These are phyloP conservation scores for Mixornis gularis DNA, from an alignment of 2,113 vertebrate species.

Conservation along the genomic window DNA sequence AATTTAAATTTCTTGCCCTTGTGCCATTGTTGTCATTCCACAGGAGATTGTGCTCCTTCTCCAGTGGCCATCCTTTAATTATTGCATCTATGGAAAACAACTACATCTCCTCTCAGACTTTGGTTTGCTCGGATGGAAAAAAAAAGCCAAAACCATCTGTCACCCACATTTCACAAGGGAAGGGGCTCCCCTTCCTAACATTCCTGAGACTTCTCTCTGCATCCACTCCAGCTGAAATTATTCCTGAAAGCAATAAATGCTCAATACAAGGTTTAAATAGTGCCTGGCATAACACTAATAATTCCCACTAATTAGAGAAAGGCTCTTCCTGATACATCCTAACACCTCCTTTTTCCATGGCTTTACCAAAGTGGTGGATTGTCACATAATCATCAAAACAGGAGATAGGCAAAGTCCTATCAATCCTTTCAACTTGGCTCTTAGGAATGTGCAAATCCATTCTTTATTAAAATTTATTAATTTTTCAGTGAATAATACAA, in stretches of 20 bases:
- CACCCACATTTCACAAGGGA: neutral
- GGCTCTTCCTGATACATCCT: neutral
- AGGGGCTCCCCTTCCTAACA: neutral
- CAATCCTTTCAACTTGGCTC: constrained; percentile 7
- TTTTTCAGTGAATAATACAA: neutral
- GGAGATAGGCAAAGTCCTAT: neutral
- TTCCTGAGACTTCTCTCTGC: neutral
- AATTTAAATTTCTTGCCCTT: neutral
- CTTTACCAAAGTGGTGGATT: neutral
- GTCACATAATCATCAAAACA: neutral
- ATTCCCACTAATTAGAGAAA: neutral
- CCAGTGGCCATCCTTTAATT: neutral
- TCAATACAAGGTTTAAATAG: neutral
- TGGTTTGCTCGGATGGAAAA: neutral
- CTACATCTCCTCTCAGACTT: neutral
- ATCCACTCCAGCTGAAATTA: neutral
- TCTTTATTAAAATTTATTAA: neutral
- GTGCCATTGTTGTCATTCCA: neutral
- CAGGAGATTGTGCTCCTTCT: neutral
- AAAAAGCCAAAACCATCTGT: neutral
- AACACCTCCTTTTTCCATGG: neutral
- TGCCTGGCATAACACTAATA: neutral
- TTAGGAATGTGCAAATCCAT: constrained; percentile 13
- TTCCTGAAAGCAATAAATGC: neutral
- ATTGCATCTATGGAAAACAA: neutral